These are phyloP conservation scores for Gallinago stenura DNA, from an alignment of 2,797 vertebrate species.

Conservation along the genomic window DNA sequence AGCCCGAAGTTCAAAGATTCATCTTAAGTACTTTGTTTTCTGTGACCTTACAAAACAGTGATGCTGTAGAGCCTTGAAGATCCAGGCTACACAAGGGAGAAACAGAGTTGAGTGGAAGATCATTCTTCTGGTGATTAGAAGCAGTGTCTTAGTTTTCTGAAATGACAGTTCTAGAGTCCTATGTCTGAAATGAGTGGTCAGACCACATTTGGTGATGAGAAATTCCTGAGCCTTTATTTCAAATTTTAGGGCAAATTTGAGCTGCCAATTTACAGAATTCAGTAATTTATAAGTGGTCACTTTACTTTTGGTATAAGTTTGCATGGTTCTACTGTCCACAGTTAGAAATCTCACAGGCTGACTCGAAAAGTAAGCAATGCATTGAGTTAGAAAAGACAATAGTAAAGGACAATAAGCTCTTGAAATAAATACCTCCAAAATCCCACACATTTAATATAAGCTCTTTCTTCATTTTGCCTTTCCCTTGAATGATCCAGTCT, in stretches of 20 bases:
- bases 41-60: not conserved
- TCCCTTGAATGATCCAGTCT: conserved; percentile 89
- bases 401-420: not conserved
- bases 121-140: not conserved
- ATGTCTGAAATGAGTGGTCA: not conserved
- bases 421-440: conserved; percentile 90
- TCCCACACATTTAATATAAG: conserved; percentile 95
- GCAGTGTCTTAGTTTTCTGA: not conserved
- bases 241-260: not conserved
- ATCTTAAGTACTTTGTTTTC: not conserved
- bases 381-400: not conserved
- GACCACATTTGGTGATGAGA: not conserved
- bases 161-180: not conserved
- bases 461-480: conserved; percentile 86
- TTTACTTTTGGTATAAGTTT: not conserved
- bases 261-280: not conserved
- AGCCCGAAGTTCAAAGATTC: not conserved
- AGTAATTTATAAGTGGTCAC: not conserved
- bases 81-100: not conserved
- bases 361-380: not conserved
- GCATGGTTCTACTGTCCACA: not conserved
- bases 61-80: not conserved
- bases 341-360: not conserved
- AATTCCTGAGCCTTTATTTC: not conserved
- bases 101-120: not conserved